A percentile compares a stretch with the other conserved stretches of the same genome.
These are phyloP conservation scores for Ormyrus rosae DNA, from an alignment of 2,888 invertebrate species.

Conservation along the genomic window DNA sequence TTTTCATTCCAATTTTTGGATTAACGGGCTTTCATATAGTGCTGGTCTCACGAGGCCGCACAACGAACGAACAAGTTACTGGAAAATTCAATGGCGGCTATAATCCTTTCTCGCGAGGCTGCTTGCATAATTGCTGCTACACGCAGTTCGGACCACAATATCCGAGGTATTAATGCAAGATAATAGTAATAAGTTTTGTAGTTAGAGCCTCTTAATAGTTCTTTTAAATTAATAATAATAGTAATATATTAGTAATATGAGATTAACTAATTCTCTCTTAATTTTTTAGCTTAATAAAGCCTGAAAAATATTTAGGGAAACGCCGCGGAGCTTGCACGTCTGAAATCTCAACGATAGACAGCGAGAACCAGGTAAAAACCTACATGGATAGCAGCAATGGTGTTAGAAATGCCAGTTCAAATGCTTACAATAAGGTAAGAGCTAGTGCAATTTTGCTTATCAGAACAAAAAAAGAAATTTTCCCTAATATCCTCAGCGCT, in stretches of 20 bases:
- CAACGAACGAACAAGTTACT: slow-evolving; percentile 99
- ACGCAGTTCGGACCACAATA: slow-evolving; percentile 97
- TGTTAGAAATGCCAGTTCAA: slow-evolving; percentile 85
- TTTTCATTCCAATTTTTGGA: slow-evolving; percentile 98
- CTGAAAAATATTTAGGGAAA: slow-evolving; percentile 82
- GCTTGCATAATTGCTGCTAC: slow-evolving; percentile 96
- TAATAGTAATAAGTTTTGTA: neutral
- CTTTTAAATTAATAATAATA: too few species aligned
- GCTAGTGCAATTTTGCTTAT: slow-evolving; percentile 70
- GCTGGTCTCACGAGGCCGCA: slow-evolving; percentile 95
- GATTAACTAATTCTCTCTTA: neutral
- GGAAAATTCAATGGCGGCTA: slow-evolving; percentile 99
- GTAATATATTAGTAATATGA: too few species aligned
- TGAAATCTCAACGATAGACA: slow-evolving; percentile 78
- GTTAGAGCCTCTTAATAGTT: too few species aligned
- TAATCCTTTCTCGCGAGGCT: slow-evolving; percentile 98
- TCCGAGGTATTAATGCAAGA: slow-evolving; percentile 85
- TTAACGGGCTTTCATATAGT: slow-evolving; percentile 99
- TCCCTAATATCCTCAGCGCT: slow-evolving; percentile 50
- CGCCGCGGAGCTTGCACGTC: slow-evolving; percentile 77
- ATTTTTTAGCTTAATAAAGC: slow-evolving; percentile 80
- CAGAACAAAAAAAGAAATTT: slow-evolving; percentile 26
- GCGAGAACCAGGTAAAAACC: slow-evolving; percentile 95
- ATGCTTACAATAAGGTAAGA: slow-evolving; percentile 95
- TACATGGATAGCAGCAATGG: slow-evolving; percentile 95